Evolutionary conservation across 2,888 invertebrate genomes (phyloP), one percentile per base, ranked within the genome.

Genomic region (Resseliella maxima): DNA sequence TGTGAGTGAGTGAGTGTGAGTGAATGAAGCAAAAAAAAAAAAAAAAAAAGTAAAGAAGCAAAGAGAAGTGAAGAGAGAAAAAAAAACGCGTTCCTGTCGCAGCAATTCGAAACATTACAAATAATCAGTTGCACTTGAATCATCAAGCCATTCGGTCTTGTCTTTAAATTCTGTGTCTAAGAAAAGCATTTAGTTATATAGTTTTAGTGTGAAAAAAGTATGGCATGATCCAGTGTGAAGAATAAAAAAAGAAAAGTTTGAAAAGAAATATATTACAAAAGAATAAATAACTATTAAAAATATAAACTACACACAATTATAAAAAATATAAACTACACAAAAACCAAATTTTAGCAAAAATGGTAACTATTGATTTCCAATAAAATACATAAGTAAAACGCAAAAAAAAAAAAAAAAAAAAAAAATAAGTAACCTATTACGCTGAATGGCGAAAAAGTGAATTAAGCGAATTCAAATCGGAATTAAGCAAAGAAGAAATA

Each of bases 71-170:
- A 50, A 18, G 18, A 50, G 59, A 59, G 1, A 59, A 3, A 59
- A 31, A 72, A 72, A 72, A 83, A 38, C 83, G 85, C 85, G 85
- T 85, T 85, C 41, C 85, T 85, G 85, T 85, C 24, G 85, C 45
- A 83, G 83, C 24, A 83, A 83, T 83, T 38, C 45, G 85, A 41
- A 45, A 85, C 85, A 85, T 46, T 85, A 85, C 85, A 85, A 45
- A 85, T 85, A 85, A 45, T 89, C 89, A 90, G 90, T 90, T 89
- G 89, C 89, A 89, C 89, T 89, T 89, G 88, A 89, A 89, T 89
- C 89, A 89, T 89, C 89, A 88, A 89, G 87, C 88, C 88, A 89
- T 88, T 89, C 90, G 90, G 90, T 89, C 89, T 89, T 88, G 87
- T 86, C 38, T 86, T 41, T 36, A 46, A 36, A 86, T 72, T 54